phyloP scores from a whole-genome alignment of 2,113 vertebrate species.

The Alectura lathami region DNA sequence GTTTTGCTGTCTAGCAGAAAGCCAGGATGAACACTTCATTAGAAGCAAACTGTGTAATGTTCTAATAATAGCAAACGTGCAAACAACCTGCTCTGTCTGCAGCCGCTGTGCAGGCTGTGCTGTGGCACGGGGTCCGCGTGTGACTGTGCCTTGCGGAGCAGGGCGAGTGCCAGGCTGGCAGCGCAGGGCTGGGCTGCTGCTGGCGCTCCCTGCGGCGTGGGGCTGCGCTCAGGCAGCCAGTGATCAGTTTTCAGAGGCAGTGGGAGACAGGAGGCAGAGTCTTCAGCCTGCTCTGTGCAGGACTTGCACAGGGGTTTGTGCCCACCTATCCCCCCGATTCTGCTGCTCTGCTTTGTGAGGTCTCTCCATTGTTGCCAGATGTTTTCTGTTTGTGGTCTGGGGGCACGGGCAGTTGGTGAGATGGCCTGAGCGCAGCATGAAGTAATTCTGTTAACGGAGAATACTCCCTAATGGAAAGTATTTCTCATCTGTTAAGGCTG shows the following conservation, averaged over 20 bases:
- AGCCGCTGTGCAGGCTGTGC: neutral
- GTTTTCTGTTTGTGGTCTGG: neutral
- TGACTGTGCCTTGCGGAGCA: neutral
- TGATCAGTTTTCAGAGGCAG: rapidly evolving
- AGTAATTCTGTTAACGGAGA: neutral
- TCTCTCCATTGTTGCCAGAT: neutral
- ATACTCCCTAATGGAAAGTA: neutral
- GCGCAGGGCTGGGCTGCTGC: neutral
- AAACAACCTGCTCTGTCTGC: neutral
- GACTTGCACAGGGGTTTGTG: neutral
- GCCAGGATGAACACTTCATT: neutral
- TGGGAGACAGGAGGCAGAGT: neutral
- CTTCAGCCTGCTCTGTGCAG: neutral
- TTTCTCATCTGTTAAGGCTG: neutral
- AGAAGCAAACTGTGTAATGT: neutral
- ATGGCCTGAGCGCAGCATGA: neutral
- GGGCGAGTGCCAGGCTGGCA: neutral
- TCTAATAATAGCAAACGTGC: neutral
- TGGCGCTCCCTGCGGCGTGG: neutral
- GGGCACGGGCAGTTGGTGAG: neutral
- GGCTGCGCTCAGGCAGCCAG: neutral
- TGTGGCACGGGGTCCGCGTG: rapidly evolving
- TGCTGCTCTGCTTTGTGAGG: neutral
- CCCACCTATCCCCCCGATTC: neutral
- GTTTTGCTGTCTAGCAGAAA: neutral